Percentiles rank a stretch among this genome's conserved stretches.
phyloP scores from a whole-genome alignment of 2,888 invertebrate species.

The Leptinotarsa peninsularis region DNA sequence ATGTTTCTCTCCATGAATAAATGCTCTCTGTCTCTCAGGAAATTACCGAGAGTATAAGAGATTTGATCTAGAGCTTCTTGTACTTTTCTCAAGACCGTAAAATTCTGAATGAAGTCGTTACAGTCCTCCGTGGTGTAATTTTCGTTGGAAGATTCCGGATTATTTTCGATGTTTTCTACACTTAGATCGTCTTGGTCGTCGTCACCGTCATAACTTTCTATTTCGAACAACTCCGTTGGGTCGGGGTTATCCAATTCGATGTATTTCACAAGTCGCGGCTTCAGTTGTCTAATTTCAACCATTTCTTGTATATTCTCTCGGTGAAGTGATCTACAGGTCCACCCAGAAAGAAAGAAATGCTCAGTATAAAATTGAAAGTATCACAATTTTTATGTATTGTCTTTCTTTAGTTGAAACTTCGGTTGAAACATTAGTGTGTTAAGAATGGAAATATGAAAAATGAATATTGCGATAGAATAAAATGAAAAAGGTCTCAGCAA shows the following conservation, averaged over 20 bases:
- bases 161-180: not conserved
- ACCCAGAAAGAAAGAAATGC: not conserved
- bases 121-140: conserved; percentile 5
- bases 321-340: conserved; percentile 6
- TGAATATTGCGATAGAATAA: too few relatives aligned
- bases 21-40: conserved; percentile 27
- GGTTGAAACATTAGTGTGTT: too few relatives aligned
- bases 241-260: conserved; percentile 16
- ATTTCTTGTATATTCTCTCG: conserved; percentile 35
- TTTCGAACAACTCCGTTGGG: conserved; percentile 11
- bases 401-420: too few relatives aligned
- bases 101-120: not conserved
- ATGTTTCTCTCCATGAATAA: conserved; percentile 35
- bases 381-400: too few relatives aligned
- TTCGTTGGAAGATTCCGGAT: not conserved
- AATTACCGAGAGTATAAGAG: conserved; percentile 23
- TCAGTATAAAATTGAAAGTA: too few relatives aligned
- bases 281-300: conserved; percentile 41
- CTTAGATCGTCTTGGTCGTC: conserved; percentile 24
- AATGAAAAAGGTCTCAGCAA: too few relatives aligned
- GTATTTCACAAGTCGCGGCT: conserved; percentile 17
- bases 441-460: too few relatives aligned
- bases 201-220: conserved; percentile 27
- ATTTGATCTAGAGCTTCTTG: conserved; percentile 34
- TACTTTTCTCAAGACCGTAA: conserved; percentile 27